Percentiles rank a stretch among this genome's conserved stretches.
phyloP scores from a whole-genome alignment of 2,888 invertebrate species.

The Cremastobaeus sp. region DNA sequence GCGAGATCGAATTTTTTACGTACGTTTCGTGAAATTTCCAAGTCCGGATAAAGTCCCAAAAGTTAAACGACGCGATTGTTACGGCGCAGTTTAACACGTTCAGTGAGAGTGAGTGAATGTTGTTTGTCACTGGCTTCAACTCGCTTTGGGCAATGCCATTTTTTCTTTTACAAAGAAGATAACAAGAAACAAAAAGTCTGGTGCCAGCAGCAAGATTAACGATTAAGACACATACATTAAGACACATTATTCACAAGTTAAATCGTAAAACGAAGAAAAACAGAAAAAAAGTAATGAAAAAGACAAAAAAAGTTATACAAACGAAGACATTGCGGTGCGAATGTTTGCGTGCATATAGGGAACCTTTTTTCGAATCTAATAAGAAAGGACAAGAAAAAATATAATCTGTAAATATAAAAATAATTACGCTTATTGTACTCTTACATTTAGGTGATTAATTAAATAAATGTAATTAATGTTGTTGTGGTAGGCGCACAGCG shows the following conservation, averaged over 20 bases:
- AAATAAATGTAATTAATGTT: slow-evolving; percentile 78
- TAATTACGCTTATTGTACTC: slow-evolving; percentile 78
- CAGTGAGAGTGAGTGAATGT: slow-evolving; percentile 53
- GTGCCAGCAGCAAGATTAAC: slow-evolving; percentile 68
- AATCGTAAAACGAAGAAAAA: slow-evolving; percentile 51
- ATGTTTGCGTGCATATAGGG: slow-evolving; percentile 65
- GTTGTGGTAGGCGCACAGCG: slow-evolving; percentile 78
- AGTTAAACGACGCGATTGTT: slow-evolving; percentile 38
- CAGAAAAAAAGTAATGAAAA: slow-evolving; percentile 45
- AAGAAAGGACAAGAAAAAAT: slow-evolving; percentile 67
- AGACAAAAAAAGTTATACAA: slow-evolving; percentile 54
- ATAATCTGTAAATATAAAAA: slow-evolving; percentile 76
- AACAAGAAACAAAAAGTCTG: slow-evolving; percentile 63
- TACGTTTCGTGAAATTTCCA: slow-evolving; percentile 31
- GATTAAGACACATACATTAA: slow-evolving; percentile 47
- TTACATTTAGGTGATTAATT: slow-evolving; percentile 78
- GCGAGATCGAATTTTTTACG: slow-evolving; percentile 30
- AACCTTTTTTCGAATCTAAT: slow-evolving; percentile 69
- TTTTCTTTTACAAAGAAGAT: slow-evolving; percentile 43
- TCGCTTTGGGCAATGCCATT: slow-evolving; percentile 61
- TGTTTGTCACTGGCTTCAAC: slow-evolving; percentile 62
- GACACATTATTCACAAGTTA: slow-evolving; percentile 30
- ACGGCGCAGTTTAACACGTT: slow-evolving; percentile 29
- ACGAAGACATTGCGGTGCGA: slow-evolving; percentile 65
- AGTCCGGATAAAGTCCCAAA: slow-evolving; percentile 47